These are phyloP conservation scores for Xiphorhynchus elegans DNA, from an alignment of 2,113 vertebrate species.

Conservation along the genomic window DNA sequence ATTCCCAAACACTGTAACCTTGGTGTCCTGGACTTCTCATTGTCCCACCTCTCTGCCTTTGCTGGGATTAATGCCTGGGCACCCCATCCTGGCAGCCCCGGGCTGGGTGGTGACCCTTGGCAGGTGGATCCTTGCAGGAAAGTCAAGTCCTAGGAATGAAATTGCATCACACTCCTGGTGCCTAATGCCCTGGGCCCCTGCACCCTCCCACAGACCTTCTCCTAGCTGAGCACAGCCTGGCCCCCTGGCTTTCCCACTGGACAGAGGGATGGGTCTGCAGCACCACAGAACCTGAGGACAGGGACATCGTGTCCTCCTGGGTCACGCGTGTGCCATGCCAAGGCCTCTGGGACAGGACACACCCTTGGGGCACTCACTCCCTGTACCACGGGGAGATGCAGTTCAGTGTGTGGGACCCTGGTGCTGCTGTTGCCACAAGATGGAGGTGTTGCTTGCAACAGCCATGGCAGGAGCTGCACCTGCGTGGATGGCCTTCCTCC, in stretches of 20 bases:
- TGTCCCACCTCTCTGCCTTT: fast-evolving
- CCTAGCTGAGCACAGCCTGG: no score
- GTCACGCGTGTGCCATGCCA: fast-evolving
- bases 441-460: conserved; percentile 4
- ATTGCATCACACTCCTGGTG: background rate
- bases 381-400: fast-evolving
- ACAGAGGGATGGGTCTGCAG: background rate
- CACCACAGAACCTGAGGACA: fast-evolving
- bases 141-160: fast-evolving
- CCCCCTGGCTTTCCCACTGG: fast-evolving
- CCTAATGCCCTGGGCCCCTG: background rate
- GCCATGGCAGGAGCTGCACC: background rate
- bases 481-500: background rate
- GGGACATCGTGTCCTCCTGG: background rate
- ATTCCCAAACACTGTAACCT: fast-evolving
- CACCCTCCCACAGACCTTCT: background rate
- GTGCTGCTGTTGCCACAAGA: background rate
- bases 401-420: background rate
- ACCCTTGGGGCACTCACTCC: background rate
- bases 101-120: fast-evolving
- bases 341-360: fast-evolving
- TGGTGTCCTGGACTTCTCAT: fast-evolving
- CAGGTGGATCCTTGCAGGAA: background rate
- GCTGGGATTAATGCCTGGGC: fast-evolving
- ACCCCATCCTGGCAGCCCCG: fast-evolving